Evolutionary conservation across 2,888 invertebrate species (phyloP).

Genomic region (Lymantria dispar): DNA sequence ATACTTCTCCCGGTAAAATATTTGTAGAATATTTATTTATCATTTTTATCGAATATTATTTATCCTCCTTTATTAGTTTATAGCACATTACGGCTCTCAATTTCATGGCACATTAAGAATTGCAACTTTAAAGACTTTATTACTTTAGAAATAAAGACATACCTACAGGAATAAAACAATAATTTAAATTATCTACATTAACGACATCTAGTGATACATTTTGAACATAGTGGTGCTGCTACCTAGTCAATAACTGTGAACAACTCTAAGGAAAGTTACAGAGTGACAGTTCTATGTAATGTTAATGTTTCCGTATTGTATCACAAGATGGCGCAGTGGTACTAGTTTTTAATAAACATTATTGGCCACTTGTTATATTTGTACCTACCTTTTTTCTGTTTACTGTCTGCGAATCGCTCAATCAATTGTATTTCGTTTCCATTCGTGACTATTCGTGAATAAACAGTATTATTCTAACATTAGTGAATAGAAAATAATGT

Average conservation of each 20-base stretch:
- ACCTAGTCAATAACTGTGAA: too few species aligned
- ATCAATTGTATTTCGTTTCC: conserved; percentile 7
- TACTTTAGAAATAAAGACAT: too few species aligned
- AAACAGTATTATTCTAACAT: neutral
- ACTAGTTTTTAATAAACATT: neutral
- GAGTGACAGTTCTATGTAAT: neutral
- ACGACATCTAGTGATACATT: neutral
- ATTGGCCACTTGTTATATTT: neutral
- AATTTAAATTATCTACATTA: neutral
- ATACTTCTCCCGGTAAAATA: too few species aligned
- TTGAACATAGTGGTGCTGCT: too few species aligned
- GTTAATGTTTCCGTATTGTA: neutral
- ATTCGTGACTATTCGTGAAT: neutral
- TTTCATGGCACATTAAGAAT: too few species aligned
- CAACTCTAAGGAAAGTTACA: neutral
- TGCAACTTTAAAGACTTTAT: too few species aligned
- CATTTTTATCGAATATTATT: too few species aligned
- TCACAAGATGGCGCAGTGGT: conserved; percentile 2
- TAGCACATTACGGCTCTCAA: too few species aligned
- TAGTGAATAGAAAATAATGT: neutral
- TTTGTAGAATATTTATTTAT: too few species aligned
- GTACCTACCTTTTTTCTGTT: neutral
- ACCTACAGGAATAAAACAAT: too few species aligned
- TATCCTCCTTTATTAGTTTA: too few species aligned
- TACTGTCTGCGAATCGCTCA: conserved; percentile 2